Percentiles rank a stretch among this genome's conserved stretches.
These are phyloP conservation scores for Drosophila anceps DNA, from an alignment of 2,888 invertebrate species.

Conservation along the genomic window DNA sequence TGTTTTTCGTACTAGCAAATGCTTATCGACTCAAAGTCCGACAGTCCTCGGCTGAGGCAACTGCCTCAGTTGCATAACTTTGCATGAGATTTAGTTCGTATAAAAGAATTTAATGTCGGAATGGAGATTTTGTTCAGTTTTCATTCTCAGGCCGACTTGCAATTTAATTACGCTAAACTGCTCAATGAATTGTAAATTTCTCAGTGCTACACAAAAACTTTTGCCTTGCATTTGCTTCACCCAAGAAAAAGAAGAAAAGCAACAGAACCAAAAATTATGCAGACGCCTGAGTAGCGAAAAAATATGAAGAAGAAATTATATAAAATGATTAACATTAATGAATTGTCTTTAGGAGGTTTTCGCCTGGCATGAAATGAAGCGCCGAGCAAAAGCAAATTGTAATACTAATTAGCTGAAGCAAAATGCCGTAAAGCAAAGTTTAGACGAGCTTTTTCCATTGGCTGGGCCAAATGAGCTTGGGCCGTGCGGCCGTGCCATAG, in stretches of 20 bases:
- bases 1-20: constrained; percentile 26
- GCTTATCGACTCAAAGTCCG: constrained; percentile 5
- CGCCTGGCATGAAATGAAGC: constrained; percentile 48
- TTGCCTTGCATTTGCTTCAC: constrained; percentile 53
- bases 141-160: constrained; percentile 59
- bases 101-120: constrained; percentile 14
- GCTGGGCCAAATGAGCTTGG: constrained; percentile 8
- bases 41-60: constrained; percentile 10
- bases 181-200: constrained; percentile 80
- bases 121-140: constrained; percentile 25
- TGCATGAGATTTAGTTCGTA: constrained; percentile 37
- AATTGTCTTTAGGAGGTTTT: constrained; percentile 64
- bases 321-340: constrained; percentile 81
- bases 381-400: constrained; percentile 68
- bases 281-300: constrained; percentile 51
- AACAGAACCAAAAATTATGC: constrained; percentile 56
- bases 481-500: constrained; percentile 10
- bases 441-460: constrained; percentile 59
- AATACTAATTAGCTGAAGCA: constrained; percentile 77
- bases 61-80: constrained; percentile 62
- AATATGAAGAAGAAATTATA: constrained; percentile 48
- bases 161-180: constrained; percentile 81
- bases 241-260: constrained; percentile 3
- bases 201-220: constrained; percentile 47
- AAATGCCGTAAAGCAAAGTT: constrained; percentile 63